Conservation (phyloP, 2,113 vertebrate genomes). For the Glaucidium brasilianum region DNA sequence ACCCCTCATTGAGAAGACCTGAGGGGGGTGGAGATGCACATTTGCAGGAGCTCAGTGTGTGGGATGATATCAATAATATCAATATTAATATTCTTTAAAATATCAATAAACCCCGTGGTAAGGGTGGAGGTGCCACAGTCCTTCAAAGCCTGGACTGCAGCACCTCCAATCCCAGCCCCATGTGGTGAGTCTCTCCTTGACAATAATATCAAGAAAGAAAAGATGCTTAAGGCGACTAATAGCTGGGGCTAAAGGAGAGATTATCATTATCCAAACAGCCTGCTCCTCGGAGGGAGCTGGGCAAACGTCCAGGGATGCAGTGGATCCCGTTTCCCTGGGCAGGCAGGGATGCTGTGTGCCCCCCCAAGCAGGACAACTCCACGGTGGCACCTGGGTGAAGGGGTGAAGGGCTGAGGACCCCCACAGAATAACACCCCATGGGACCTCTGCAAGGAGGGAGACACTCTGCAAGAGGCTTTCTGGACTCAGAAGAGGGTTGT, state of each 20-base stretch:
- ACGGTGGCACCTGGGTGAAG: rapidly evolving
- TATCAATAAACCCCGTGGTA: rapidly evolving
- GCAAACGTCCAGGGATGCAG: background rate
- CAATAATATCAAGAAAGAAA: background rate
- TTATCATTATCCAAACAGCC: background rate
- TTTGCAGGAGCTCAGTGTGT: background rate
- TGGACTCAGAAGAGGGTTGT: background rate
- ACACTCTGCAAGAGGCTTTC: background rate
- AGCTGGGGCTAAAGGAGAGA: background rate
- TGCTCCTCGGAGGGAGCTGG: background rate
- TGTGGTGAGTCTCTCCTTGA: rapidly evolving
- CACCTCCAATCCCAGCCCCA: background rate
- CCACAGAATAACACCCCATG: rapidly evolving
- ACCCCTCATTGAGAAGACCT: background rate
- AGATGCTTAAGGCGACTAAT: background rate
- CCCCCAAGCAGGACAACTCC: rapidly evolving
- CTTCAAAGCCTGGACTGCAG: background rate
- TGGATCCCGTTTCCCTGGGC: background rate
- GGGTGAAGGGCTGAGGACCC: background rate
- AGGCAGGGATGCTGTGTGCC: background rate
- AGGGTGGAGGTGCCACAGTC: background rate
- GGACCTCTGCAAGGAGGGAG: background rate
- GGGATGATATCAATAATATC: background rate
- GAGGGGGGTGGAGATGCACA: no score
- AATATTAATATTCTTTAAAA: background rate